phyloP scores from a whole-genome alignment of 2,113 vertebrate species.

The Gadus macrocephalus region DNA sequence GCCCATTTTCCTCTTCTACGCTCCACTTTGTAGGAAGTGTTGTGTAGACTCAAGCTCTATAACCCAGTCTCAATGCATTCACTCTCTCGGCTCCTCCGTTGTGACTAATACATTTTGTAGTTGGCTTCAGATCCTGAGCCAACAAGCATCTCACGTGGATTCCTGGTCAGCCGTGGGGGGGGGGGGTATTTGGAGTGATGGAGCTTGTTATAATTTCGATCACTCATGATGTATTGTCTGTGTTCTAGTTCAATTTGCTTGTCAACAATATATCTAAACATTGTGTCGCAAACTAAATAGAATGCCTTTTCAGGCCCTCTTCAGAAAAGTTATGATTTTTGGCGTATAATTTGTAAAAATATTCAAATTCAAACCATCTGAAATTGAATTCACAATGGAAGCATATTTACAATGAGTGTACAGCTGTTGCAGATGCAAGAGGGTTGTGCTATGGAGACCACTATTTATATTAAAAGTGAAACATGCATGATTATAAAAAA shows the following conservation, averaged over 20 bases:
- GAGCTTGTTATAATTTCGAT: not conserved
- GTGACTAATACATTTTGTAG: not conserved
- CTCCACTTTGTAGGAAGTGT: slow-evolving; percentile 31
- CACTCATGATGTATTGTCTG: slow-evolving; percentile 7
- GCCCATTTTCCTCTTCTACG: slow-evolving; percentile 28
- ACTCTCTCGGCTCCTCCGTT: not conserved
- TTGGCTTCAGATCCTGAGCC: not conserved
- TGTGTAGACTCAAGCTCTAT: slow-evolving; percentile 39
- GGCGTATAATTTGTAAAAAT: not conserved
- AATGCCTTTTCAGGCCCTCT: not conserved
- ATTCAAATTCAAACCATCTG: not conserved
- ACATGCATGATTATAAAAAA: not conserved
- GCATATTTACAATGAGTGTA: too few species aligned
- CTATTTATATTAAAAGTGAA: too few species aligned
- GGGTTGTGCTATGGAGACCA: too few species aligned
- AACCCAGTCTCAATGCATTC: slow-evolving; percentile 14
- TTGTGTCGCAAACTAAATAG: not conserved
- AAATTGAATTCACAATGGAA: not conserved
- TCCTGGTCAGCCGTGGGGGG: not conserved
- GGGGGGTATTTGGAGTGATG: slow-evolving; percentile 3
- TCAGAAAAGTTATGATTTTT: not conserved
- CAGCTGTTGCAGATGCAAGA: too few species aligned
- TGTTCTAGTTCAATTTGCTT: slow-evolving; percentile 5
- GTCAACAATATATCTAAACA: slow-evolving; percentile 1
- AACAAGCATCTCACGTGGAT: not conserved